Evolutionary conservation across 64 coral and sea anemone species (phyloP).

Genomic region (Cladopsammia gracilis): DNA sequence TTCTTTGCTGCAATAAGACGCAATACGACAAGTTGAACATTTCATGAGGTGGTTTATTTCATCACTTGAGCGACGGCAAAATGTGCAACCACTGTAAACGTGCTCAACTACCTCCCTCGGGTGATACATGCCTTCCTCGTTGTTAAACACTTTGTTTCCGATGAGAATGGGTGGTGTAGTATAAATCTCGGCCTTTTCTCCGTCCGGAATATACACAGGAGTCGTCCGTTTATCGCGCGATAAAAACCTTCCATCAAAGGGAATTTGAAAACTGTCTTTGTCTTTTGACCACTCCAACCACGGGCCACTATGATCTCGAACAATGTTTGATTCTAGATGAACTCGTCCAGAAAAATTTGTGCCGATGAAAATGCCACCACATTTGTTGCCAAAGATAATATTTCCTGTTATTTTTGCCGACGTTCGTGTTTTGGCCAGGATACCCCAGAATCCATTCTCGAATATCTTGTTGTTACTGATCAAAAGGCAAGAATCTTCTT

Average conservation of each 20-base stretch:
- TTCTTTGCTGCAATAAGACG: slow-evolving; percentile 32
- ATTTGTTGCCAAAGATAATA: slow-evolving; percentile 61
- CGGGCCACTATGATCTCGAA: slow-evolving; percentile 73
- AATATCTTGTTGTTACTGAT: slow-evolving; percentile 65
- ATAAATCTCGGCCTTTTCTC: slow-evolving; percentile 61
- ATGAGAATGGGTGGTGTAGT: slow-evolving; percentile 1
- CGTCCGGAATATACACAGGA: slow-evolving; percentile 39
- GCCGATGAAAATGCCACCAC: slow-evolving; percentile 76
- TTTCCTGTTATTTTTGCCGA: slow-evolving; percentile 53
- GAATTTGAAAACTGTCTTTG: too few relatives aligned
- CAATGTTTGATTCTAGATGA: slow-evolving; percentile 24
- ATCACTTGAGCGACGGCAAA: slow-evolving; percentile 30
- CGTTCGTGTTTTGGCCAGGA: slow-evolving; percentile 29
- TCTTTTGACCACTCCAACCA: slow-evolving; percentile 36
- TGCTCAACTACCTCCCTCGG: slow-evolving; percentile 33
- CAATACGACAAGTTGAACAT: slow-evolving; percentile 44
- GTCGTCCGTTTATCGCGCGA: too few relatives aligned
- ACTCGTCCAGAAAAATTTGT: slow-evolving; percentile 76
- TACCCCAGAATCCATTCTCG: slow-evolving; percentile 80
- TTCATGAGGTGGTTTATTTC: neutral
- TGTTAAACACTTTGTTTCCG: slow-evolving; percentile 36
- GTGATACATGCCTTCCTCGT: slow-evolving; percentile 54
- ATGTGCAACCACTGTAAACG: slow-evolving; percentile 32
- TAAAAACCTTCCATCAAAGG: neutral
- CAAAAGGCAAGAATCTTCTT: neutral